phyloP scores from a whole-genome alignment of 1,140 invertebrate species.

The Calephelis nemesis region DNA sequence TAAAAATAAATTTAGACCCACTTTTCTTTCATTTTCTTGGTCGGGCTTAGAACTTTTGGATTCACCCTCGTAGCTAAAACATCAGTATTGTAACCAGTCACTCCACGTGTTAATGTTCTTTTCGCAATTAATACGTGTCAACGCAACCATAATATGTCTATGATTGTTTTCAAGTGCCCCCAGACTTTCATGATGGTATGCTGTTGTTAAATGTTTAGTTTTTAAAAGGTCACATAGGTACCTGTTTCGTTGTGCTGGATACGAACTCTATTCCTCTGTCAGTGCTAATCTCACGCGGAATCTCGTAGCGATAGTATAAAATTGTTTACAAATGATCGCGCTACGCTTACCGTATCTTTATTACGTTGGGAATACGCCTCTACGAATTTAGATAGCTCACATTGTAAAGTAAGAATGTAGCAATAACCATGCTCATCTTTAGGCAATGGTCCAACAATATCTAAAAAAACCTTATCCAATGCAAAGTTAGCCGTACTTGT shows the following conservation, averaged over 20 bases:
- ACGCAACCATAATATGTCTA: constrained; percentile 24
- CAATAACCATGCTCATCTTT: constrained; percentile 20
- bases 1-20: too few relatives aligned
- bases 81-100: constrained; percentile 15
- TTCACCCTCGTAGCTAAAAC: too few relatives aligned
- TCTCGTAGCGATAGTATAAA: constrained; percentile 25
- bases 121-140: constrained; percentile 20
- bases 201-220: constrained; percentile 24
- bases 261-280: constrained; percentile 19
- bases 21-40: too few relatives aligned
- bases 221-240: constrained; percentile 24
- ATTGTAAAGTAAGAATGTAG: constrained; percentile 27
- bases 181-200: constrained; percentile 31
- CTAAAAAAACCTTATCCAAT: constrained; percentile 32
- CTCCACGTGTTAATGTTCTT: not conserved
- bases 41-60: too few relatives aligned
- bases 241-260: not conserved
- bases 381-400: constrained; percentile 26
- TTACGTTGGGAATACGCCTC: constrained; percentile 17
- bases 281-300: constrained; percentile 4
- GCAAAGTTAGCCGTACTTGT: constrained; percentile 24
- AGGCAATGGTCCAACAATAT: constrained; percentile 29
- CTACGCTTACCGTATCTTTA: constrained; percentile 5
- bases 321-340: constrained; percentile 22
- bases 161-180: constrained; percentile 30